These are phyloP conservation scores for Phataginus tetradactyla DNA, from an alignment of 2,797 vertebrate genomes.

Conservation along the genomic window DNA sequence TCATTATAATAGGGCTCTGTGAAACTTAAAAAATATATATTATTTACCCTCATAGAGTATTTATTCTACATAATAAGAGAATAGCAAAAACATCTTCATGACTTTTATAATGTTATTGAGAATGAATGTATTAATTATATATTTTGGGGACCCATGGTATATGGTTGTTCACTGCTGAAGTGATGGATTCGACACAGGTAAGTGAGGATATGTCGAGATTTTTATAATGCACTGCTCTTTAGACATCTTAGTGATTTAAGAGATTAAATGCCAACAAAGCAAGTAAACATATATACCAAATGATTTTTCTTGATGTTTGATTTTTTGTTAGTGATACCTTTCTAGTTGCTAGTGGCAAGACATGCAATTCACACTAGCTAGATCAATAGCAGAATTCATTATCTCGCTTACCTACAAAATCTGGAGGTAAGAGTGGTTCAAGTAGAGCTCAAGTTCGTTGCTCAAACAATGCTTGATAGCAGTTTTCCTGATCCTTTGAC, in stretches of 20 bases:
- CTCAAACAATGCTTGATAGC: background rate
- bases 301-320: background rate
- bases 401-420: background rate
- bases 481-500: background rate
- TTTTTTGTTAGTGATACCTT: background rate
- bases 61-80: background rate
- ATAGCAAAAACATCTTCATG: background rate
- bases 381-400: slow-evolving; percentile 42
- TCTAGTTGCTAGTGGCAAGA: background rate
- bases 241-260: background rate
- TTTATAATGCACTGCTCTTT: background rate
- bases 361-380: background rate
- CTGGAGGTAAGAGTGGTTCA: background rate
- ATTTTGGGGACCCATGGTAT: background rate
- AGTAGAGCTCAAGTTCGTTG: background rate
- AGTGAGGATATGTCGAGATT: background rate
- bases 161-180: background rate
- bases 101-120: background rate
- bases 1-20: background rate
- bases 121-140: background rate
- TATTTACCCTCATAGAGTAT: background rate
- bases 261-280: background rate
- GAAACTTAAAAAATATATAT: background rate
- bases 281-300: background rate
- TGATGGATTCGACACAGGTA: background rate